Evolutionary conservation across 2,797 vertebrate species (phyloP), one percentile per base, ranked within the genome.

Genomic region (Anguilla anguilla): DNA sequence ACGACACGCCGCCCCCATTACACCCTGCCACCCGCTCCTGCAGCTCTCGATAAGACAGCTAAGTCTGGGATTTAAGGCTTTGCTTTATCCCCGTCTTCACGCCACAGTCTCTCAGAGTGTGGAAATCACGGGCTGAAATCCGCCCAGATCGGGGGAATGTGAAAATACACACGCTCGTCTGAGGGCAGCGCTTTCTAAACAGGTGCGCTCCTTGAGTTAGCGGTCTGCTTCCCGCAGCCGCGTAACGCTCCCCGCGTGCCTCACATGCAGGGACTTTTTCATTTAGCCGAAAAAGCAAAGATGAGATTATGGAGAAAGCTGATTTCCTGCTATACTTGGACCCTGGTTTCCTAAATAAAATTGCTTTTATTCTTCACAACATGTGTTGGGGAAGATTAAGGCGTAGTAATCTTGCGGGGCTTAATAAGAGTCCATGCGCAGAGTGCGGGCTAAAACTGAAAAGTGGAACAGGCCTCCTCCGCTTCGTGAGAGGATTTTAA

Each of bases 321-420:
- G 92, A 96, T 97, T 97, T 96, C 95, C 93, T 95, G 94, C 96
- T 95, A 95, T 96, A 95, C 95, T 93, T 92, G 95, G 96, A 96
- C 96, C 95, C 94, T 91, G 90, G 94, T 96, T 97, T 96, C 96
- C 96, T 93, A 95, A 97, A 96, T 95, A 97, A 97, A 98, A 97
- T 97, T 95, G 96, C 95, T 97, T 97, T 97, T 97, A 96, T 97
- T 97, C 96, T 96, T 96, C 94, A 94, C 96, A 96, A 97, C 97
- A 97, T 96, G 97, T 97, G 97, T 96, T 97, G 95, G 55, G 91
- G 86, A 95, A 96, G 97, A 97, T 98, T 98, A 97, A 96, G 93
- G 95, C 90, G 94, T 96, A 94, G 91, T 97, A 97, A 97, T 96
- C 96, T 97, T 92, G 89, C 93, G 49, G 88, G 88, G 95, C 93